Evolutionary conservation across 2,888 invertebrate species (phyloP), one percentile per base, ranked within the genome.

Genomic region (Hirtodrosophila trivittata): DNA sequence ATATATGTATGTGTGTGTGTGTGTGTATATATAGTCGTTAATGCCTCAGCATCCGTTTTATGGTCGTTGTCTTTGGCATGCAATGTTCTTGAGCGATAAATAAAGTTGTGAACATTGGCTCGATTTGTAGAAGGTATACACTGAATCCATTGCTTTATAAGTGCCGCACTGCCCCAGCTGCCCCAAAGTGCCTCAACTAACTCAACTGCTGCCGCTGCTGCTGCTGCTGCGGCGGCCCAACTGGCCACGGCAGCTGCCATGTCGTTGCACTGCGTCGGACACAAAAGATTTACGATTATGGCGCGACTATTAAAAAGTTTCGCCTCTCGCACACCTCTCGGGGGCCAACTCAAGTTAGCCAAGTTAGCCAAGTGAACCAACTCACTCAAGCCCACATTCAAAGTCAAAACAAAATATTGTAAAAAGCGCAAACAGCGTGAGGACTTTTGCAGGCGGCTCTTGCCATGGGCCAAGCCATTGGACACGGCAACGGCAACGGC

Each of bases 271-370:
- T 80, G 83, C 85, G 87, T 87, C 76, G 77, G 86, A 77, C 84
- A 86, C 84, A 77, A 76, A 88, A 88, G 89, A 88, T 88, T 88
- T 89, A 88, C 88, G 88, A 89, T 88, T 88, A 88, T 88, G 87
- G 86, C 77, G 75, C 75, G 89, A 86, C 88, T 89, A 88, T 88
- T 88, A 89, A 88, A 83, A 88, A 87, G 88, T 89, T 89, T 86
- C 85, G 82, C 85, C 85, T 87, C 76, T 74, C 66, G 66, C 67
- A 74, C 80, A 80, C 86, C 83, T 75, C 80, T 59, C 62, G 49
- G 49, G n/a, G 10, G 26, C 30, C 30, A 45, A 45, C 45, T 35
- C 3, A 18, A 41, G 1, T 25, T 10, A 33, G 41, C 63, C 25
- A 25, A 25, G 4, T 25, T 25, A 3, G n/a, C 28, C 28, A 28